Conservation (phyloP, 2,113 vertebrate species). For the Dasyornis broadbenti region DNA sequence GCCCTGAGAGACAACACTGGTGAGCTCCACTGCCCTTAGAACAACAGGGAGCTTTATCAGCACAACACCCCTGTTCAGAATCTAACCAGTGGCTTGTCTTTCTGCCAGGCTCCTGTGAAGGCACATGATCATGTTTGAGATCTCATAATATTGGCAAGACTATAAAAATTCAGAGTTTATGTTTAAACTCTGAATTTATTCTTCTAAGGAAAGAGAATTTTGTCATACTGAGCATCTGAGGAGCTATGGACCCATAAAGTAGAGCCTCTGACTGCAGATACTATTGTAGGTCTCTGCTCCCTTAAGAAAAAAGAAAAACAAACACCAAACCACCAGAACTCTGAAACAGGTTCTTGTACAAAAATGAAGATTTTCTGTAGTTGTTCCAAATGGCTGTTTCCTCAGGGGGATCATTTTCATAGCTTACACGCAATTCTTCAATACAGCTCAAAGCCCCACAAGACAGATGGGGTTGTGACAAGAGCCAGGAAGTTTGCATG, state of each 20-base stretch:
- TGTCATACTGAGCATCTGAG: not conserved
- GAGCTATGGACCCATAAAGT: not conserved
- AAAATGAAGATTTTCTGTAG: not conserved
- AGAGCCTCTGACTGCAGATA: not conserved
- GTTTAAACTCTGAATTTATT: not conserved
- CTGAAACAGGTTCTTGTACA: not conserved
- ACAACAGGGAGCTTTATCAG: not conserved
- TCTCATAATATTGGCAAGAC: not conserved
- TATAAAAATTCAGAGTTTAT: not conserved
- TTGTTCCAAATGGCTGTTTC: not conserved
- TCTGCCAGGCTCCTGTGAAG: not conserved
- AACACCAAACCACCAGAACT: not conserved
- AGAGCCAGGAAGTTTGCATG: not conserved
- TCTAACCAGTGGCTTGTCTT: not conserved
- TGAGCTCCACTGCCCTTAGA: not conserved
- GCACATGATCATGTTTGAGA: not conserved
- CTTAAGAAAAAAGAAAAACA: not conserved
- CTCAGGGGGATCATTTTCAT: not conserved
- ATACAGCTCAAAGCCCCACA: not conserved
- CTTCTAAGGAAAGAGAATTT: not conserved
- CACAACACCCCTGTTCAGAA: not conserved
- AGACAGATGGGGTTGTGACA: not conserved
- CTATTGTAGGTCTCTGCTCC: not conserved
- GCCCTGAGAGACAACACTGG: not conserved
- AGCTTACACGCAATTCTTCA: not conserved